Conservation (phyloP, 2,888 invertebrate genomes). For the Platycnemis pennipes region DNA sequence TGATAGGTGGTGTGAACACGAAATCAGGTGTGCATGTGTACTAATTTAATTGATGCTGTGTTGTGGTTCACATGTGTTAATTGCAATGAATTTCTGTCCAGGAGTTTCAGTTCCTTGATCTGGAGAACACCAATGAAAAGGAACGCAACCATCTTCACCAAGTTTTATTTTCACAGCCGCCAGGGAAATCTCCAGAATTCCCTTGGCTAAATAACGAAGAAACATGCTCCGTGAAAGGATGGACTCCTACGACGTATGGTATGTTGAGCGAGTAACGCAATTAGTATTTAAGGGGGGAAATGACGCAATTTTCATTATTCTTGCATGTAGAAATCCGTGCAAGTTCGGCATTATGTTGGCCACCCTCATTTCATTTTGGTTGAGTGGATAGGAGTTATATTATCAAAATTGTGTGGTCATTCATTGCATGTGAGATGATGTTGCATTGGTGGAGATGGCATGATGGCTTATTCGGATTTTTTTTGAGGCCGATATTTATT, state of each 20-base stretch:
- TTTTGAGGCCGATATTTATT: too few relatives aligned
- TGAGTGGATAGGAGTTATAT: too few relatives aligned
- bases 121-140: conserved; percentile 86
- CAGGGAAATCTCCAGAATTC: conserved; percentile 75
- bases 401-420: too few relatives aligned
- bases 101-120: conserved; percentile 88
- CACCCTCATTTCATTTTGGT: too few relatives aligned
- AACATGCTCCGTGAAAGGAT: conserved; percentile 70
- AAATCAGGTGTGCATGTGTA: not conserved
- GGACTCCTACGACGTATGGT: conserved; percentile 69
- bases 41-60: conserved; percentile 5
- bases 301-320: too few relatives aligned
- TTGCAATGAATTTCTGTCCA: conserved; percentile 77
- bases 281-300: not conserved
- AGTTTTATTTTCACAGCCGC: conserved; percentile 81
- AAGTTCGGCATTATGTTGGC: too few relatives aligned
- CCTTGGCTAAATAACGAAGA: conserved; percentile 76
- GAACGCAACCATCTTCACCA: conserved; percentile 84
- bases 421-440: too few relatives aligned
- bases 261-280: conserved; percentile 34
- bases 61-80: conserved; percentile 49
- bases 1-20: not conserved
- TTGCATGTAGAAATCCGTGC: too few relatives aligned
- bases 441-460: too few relatives aligned
- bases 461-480: too few relatives aligned